phyloP scores from a whole-genome alignment of 2,797 vertebrate species.

The Takifugu ocellatus region DNA sequence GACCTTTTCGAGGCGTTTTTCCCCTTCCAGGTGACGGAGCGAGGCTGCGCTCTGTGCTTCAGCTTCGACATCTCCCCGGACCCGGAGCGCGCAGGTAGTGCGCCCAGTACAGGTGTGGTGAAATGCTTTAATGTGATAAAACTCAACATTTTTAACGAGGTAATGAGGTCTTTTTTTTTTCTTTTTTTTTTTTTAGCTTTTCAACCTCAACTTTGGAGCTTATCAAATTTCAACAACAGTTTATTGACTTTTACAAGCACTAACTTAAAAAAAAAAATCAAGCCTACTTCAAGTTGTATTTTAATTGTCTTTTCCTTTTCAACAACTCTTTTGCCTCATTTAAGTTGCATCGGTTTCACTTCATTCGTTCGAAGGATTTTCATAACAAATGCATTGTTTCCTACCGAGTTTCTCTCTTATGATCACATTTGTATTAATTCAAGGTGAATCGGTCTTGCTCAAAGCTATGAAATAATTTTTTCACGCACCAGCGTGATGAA shows the following conservation, averaged over 20 bases:
- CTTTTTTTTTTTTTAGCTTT: no score
- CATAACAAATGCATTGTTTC: conserved; percentile 11
- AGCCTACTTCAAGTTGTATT: no score
- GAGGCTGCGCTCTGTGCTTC: conserved; percentile 89
- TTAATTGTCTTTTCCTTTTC: not conserved
- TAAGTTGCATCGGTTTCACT: conserved; percentile 2
- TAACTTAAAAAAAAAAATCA: not conserved
- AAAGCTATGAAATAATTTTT: conserved; percentile 23
- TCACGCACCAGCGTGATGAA: conserved; percentile 10
- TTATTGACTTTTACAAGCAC: not conserved
- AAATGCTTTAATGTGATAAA: conserved; percentile 1
- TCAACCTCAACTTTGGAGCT: no score
- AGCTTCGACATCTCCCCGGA: conserved; percentile 73
- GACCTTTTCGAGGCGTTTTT: conserved; percentile 96
- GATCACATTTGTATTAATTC: not conserved
- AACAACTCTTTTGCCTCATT: not conserved
- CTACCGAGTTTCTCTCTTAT: not conserved
- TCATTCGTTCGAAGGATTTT: not conserved
- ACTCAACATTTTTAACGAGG: not conserved
- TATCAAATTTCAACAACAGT: not conserved
- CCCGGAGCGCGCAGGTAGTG: conserved; percentile 82
- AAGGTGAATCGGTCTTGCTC: conserved; percentile 26
- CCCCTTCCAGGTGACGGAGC: conserved; percentile 90
- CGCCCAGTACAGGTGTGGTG: conserved; percentile 59
- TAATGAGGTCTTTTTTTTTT: no score